Evolutionary conservation across 2,113 vertebrate species (phyloP).

Genomic region (Dolichallabes microphthalmus): DNA sequence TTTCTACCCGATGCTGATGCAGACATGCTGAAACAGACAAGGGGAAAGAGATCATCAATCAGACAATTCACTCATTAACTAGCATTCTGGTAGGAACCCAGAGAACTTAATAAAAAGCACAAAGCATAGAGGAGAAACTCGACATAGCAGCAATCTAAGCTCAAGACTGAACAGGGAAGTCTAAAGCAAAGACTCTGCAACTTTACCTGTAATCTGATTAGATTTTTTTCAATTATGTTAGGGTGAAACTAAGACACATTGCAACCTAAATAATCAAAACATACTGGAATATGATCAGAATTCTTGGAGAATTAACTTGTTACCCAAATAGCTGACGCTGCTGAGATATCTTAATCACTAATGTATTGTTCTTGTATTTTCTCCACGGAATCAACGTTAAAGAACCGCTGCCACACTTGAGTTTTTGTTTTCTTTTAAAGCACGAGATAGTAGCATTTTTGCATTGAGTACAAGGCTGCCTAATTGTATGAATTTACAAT

Average conservation of each 20-base stretch:
- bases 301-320: no score
- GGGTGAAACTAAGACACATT: no score
- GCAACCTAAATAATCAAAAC: not conserved
- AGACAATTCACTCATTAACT: not conserved
- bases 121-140: not conserved
- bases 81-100: not conserved
- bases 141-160: not conserved
- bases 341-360: no score
- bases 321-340: no score
- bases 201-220: not conserved
- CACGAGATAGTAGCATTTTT: no score
- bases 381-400: no score
- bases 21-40: slow-evolving; percentile 64
- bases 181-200: not conserved
- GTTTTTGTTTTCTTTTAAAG: no score
- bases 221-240: no score
- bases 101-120: not conserved
- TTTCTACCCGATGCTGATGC: slow-evolving; percentile 69
- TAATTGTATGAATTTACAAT: no score
- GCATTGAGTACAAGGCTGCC: no score
- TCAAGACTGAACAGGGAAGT: not conserved
- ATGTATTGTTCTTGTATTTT: no score
- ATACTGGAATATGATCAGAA: not conserved
- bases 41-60: not conserved
- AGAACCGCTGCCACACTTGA: not conserved